phyloP scores from a whole-genome alignment of 2,113 vertebrate species.

The Formicarius rufipectus region DNA sequence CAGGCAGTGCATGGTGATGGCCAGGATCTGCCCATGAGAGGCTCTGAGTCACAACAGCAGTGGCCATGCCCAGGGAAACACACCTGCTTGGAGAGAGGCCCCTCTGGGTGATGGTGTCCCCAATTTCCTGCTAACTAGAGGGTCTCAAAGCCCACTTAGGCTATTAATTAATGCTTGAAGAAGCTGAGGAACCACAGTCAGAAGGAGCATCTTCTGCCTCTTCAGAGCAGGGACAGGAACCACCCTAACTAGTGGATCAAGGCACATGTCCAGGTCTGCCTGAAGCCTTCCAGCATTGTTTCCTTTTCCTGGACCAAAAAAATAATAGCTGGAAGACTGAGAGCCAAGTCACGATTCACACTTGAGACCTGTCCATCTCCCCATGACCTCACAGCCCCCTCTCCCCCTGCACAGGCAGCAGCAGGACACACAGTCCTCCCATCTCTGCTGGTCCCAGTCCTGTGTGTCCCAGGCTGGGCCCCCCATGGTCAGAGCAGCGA shows the following conservation, averaged over 20 bases:
- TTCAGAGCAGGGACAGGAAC: neutral
- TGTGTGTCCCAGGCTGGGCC: neutral
- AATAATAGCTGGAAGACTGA: neutral
- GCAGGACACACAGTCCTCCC: neutral
- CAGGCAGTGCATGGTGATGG: fast-evolving
- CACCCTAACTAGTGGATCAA: neutral
- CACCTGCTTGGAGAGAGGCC: neutral
- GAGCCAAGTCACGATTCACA: neutral
- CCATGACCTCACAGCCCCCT: neutral
- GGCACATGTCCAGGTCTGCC: fast-evolving
- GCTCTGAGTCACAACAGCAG: fast-evolving
- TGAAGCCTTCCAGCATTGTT: neutral
- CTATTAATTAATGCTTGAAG: neutral
- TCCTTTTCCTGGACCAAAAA: neutral
- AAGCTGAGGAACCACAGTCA: neutral
- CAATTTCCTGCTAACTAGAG: neutral
- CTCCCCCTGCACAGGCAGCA: fast-evolving
- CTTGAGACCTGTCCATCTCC: neutral
- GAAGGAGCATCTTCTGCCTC: neutral
- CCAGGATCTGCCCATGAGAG: neutral
- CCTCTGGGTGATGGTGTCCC: neutral
- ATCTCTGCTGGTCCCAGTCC: neutral
- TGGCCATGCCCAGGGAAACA: neutral
- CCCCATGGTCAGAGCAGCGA: neutral
- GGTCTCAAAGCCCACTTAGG: neutral